Evolutionary conservation across 2,113 vertebrate genomes (phyloP).

Genomic region (Prinia subflava): DNA sequence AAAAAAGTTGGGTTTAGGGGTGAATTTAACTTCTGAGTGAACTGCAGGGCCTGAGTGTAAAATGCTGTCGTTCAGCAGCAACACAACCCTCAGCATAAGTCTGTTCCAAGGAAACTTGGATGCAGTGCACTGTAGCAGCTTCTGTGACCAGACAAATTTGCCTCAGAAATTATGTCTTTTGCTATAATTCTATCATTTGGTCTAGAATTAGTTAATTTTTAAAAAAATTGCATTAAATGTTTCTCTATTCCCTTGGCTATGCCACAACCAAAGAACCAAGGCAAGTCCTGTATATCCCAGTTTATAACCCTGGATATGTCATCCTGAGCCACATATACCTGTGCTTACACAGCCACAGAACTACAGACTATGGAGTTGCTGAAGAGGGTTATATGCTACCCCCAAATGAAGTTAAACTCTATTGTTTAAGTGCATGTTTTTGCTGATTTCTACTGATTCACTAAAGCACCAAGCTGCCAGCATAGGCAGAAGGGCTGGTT

Average conservation of each 20-base stretch:
- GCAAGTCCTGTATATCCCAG: not conserved
- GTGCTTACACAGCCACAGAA: not conserved
- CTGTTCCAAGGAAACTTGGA: not conserved
- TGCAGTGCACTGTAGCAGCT: not conserved
- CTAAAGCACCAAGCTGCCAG: not conserved
- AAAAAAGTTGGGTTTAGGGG: not conserved
- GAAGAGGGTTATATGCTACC: not conserved
- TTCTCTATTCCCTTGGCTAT: not conserved
- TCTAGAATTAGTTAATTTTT: not conserved
- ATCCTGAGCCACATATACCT: not conserved
- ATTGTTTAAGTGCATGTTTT: conserved; percentile 4
- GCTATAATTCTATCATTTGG: not conserved
- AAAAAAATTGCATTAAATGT: not conserved
- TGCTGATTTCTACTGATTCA: not conserved
- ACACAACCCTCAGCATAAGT: not conserved
- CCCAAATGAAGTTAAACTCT: not conserved
- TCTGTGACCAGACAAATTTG: not conserved
- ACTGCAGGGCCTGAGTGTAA: not conserved
- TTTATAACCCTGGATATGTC: not conserved
- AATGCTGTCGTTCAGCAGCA: not conserved
- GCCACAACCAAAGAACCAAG: not conserved
- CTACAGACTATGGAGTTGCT: not conserved
- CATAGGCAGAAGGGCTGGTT: not conserved
- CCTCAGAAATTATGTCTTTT: not conserved
- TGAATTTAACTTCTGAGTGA: not conserved